These are phyloP conservation scores for Poeciliopsis occidentalis DNA, from an alignment of 2,113 vertebrate species.

Conservation along the genomic window DNA sequence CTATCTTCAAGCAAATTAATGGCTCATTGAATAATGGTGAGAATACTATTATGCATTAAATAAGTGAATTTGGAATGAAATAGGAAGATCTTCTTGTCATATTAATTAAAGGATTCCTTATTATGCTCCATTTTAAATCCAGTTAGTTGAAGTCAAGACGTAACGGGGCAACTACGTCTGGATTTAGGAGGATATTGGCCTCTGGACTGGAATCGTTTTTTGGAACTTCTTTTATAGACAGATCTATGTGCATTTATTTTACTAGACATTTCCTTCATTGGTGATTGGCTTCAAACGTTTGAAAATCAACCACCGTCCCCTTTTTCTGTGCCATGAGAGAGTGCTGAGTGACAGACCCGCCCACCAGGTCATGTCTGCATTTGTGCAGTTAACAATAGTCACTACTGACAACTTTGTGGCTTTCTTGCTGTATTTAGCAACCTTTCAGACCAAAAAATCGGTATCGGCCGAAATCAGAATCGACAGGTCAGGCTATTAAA, in stretches of 20 bases:
- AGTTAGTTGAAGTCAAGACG: constrained; percentile 41
- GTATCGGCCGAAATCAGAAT: no score
- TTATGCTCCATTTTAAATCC: constrained; percentile 27
- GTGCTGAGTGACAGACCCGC: no score
- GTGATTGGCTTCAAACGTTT: no score
- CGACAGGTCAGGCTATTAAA: no score
- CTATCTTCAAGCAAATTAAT: constrained; percentile 39
- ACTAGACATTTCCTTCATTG: no score
- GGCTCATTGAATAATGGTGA: constrained; percentile 32
- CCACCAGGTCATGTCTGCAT: no score
- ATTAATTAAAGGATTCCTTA: constrained; percentile 50
- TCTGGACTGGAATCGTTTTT: neutral
- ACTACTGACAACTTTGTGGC: no score
- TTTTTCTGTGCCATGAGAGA: no score
- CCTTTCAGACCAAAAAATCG: no score
- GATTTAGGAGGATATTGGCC: neutral
- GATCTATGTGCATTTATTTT: neutral
- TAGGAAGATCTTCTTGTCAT: constrained; percentile 45
- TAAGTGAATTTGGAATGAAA: constrained; percentile 45
- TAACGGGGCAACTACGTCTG: constrained; percentile 13
- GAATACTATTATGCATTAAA: constrained; percentile 33
- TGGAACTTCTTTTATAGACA: neutral
- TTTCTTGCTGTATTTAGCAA: no score
- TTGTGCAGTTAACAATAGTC: no score
- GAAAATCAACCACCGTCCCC: no score